Conservation (phyloP, 2,113 vertebrate genomes). For the Neodontobutis hainanensis region DNA sequence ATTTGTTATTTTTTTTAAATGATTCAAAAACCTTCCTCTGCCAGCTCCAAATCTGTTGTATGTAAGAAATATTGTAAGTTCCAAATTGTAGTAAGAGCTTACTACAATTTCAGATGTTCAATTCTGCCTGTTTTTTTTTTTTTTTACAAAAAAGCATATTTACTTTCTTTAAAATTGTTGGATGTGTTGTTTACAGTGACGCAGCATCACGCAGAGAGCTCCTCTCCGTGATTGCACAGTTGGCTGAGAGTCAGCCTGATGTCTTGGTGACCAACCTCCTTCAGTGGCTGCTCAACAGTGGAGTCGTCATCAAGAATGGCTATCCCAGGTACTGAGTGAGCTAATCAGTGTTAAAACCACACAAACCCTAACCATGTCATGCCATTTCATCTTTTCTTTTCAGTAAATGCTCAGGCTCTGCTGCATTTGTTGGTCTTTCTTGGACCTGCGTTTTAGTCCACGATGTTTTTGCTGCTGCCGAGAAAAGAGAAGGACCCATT, state of each 20-base stretch:
- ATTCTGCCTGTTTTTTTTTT: no score
- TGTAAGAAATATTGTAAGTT: no score
- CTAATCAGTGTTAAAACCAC: neutral
- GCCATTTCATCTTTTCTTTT: neutral
- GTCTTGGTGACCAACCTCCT: constrained; percentile 87
- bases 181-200: constrained; percentile 77
- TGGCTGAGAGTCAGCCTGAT: constrained; percentile 89
- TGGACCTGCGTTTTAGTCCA: constrained; percentile 92
- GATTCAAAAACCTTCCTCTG: no score
- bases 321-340: constrained; percentile 83
- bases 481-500: constrained; percentile 86
- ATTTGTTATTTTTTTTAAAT: no score
- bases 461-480: constrained; percentile 81
- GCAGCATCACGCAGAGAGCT: constrained; percentile 90
- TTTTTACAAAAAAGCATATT: neutral
- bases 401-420: constrained; percentile 92
- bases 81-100: no score
- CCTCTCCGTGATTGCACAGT: constrained; percentile 85
- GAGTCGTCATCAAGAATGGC: constrained; percentile 82
- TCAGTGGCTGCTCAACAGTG: constrained; percentile 86
- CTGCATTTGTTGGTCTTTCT: constrained; percentile 87
- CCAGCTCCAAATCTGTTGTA: no score
- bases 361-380: neutral
- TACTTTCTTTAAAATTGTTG: neutral
- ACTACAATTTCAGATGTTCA: no score